phyloP scores from a whole-genome alignment of 2,113 vertebrate genomes.

The Syngnathus floridae region DNA sequence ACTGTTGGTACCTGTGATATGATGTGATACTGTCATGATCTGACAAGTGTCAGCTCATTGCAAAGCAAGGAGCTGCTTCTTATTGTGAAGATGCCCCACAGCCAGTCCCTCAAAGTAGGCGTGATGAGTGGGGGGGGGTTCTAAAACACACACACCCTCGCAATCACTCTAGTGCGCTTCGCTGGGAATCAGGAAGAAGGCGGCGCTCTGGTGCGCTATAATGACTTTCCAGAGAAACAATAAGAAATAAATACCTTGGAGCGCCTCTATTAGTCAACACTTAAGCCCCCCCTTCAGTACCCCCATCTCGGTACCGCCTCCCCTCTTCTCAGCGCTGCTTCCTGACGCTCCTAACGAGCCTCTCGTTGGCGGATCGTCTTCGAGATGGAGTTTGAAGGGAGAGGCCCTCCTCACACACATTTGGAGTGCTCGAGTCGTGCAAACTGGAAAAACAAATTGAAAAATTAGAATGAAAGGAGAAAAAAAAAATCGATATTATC shows the following conservation, averaged over 20 bases:
- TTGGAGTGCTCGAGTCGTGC: slow-evolving; percentile 71
- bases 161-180: slow-evolving; percentile 29
- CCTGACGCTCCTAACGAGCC: slow-evolving; percentile 2
- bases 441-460: background rate
- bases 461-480: too few relatives aligned
- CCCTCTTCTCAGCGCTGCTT: background rate
- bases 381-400: slow-evolving; percentile 58
- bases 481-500: too few relatives aligned
- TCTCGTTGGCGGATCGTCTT: slow-evolving; percentile 57
- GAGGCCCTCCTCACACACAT: slow-evolving; percentile 48
- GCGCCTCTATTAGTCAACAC: slow-evolving; percentile 73
- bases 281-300: slow-evolving; percentile 54
- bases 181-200: slow-evolving; percentile 52
- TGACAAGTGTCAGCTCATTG: slow-evolving; percentile 47
- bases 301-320: background rate
- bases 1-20: background rate
- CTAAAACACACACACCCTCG: slow-evolving; percentile 25
- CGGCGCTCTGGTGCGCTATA: slow-evolving; percentile 61
- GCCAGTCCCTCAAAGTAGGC: slow-evolving; percentile 53
- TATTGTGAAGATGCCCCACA: slow-evolving; percentile 50
- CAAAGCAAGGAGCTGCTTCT: slow-evolving; percentile 50
- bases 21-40: background rate
- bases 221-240: slow-evolving; percentile 71
- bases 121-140: slow-evolving; percentile 19
- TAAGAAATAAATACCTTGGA: slow-evolving; percentile 74